Conservation (phyloP, 2,113 vertebrate genomes). For the Pontoporia blainvillei region DNA sequence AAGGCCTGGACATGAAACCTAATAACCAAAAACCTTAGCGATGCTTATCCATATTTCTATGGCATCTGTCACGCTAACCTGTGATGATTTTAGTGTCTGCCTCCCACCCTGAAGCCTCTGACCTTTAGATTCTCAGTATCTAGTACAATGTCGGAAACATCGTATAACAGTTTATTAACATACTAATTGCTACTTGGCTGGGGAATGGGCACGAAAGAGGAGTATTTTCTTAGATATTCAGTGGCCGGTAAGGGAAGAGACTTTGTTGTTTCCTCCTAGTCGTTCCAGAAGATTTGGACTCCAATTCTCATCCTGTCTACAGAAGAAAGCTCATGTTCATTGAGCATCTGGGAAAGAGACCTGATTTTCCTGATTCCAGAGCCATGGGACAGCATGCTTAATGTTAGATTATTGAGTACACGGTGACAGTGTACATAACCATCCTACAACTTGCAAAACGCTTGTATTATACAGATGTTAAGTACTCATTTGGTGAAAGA, state of each 20-base stretch:
- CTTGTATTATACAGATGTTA: not conserved
- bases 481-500: not conserved
- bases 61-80: not conserved
- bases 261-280: not conserved
- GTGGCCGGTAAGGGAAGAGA: not conserved
- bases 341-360: not conserved
- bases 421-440: not conserved
- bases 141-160: not conserved
- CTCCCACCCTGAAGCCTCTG: not conserved
- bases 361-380: not conserved
- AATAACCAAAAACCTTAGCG: not conserved
- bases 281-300: not conserved
- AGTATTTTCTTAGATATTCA: not conserved
- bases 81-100: not conserved
- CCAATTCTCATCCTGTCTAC: not conserved
- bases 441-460: not conserved
- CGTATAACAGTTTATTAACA: not conserved
- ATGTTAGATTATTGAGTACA: not conserved
- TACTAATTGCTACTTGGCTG: not conserved
- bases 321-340: not conserved
- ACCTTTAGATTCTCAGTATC: not conserved
- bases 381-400: not conserved
- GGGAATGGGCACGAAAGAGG: not conserved
- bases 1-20: not conserved
- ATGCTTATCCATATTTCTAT: not conserved